Percentiles rank a stretch among this genome's conserved stretches.
These are phyloP conservation scores for Takifugu flavidus DNA, from an alignment of 2,113 vertebrate species.

Conservation along the genomic window DNA sequence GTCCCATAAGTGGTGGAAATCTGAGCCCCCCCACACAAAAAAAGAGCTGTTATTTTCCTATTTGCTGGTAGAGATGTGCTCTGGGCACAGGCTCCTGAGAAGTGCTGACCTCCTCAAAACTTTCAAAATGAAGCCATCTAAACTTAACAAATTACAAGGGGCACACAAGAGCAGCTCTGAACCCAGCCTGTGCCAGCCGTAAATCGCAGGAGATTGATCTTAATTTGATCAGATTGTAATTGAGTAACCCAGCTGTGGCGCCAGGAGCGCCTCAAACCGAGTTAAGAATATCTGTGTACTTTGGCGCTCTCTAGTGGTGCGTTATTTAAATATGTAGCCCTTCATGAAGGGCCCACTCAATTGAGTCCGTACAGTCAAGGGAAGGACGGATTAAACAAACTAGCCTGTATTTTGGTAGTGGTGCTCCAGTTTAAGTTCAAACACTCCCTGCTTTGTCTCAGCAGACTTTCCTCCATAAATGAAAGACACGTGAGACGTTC, in stretches of 20 bases:
- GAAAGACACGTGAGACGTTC: constrained; percentile 35
- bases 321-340: constrained; percentile 29
- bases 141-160: neutral
- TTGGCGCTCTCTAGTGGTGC: constrained; percentile 66
- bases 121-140: constrained; percentile 17
- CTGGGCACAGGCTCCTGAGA: neutral
- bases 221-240: constrained; percentile 51
- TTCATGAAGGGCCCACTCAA: constrained; percentile 48
- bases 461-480: constrained; percentile 14
- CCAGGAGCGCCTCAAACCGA: constrained; percentile 25
- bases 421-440: constrained; percentile 25
- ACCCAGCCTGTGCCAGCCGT: constrained; percentile 8
- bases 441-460: constrained; percentile 17
- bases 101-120: constrained; percentile 38
- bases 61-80: constrained; percentile 43
- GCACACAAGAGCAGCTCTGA: neutral
- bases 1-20: neutral
- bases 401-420: constrained; percentile 43
- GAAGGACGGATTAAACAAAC: constrained; percentile 36
- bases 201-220: constrained; percentile 29
- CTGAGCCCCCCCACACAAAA: neutral
- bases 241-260: constrained; percentile 11
- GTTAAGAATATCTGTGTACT: constrained; percentile 63
- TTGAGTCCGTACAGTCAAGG: constrained; percentile 19
- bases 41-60: constrained; percentile 1